Conservation (phyloP, 2,888 invertebrate genomes). For the Epinotia brunnichana region DNA sequence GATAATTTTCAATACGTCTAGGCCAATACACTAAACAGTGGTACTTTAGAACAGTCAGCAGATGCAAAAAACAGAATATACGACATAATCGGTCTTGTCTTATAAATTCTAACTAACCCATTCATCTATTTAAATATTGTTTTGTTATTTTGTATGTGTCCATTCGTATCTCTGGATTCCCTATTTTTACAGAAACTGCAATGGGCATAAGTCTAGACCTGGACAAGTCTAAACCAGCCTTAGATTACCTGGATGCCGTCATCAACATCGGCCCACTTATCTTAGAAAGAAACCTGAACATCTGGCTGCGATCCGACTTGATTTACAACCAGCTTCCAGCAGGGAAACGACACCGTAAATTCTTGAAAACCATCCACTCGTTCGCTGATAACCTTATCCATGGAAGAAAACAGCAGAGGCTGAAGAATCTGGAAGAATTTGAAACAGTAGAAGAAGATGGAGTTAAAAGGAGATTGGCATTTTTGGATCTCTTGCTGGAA, state of each 20-base stretch:
- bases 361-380: constrained; percentile 75
- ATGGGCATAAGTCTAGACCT: constrained; percentile 85
- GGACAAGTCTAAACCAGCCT: constrained; percentile 65
- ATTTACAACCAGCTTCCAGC: constrained; percentile 74
- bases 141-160: too few species aligned
- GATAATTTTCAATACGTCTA: too few species aligned
- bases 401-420: constrained; percentile 64
- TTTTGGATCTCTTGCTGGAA: constrained; percentile 86
- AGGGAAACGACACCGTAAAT: constrained; percentile 77
- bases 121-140: too few species aligned
- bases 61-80: too few species aligned
- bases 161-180: too few species aligned
- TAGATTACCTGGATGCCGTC: constrained; percentile 81
- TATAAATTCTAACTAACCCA: too few species aligned
- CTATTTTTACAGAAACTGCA: constrained; percentile 76
- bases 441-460: constrained; percentile 45
- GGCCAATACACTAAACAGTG: too few species aligned
- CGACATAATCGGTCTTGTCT: too few species aligned
- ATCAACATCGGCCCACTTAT: constrained; percentile 63
- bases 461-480: constrained; percentile 82
- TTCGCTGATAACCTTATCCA: constrained; percentile 83
- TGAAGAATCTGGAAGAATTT: constrained; percentile 41
- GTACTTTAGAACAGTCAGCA: too few species aligned
- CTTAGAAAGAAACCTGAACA: constrained; percentile 62
- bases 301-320: constrained; percentile 84